These are phyloP conservation scores for Aphelocoma coerulescens DNA, from an alignment of 2,113 vertebrate genomes.

Conservation along the genomic window DNA sequence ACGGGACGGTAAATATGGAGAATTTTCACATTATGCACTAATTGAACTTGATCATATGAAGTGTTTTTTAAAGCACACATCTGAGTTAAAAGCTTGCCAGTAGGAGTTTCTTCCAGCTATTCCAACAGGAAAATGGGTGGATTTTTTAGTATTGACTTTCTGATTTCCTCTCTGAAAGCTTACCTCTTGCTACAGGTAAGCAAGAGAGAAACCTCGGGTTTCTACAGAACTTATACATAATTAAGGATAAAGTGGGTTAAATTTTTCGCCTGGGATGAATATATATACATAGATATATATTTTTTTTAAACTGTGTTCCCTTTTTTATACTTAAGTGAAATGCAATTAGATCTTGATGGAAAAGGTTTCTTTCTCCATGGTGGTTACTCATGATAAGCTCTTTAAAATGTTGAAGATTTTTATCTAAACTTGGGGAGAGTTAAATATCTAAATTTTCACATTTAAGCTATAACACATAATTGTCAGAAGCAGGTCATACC, in stretches of 20 bases:
- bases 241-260: not conserved
- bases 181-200: not conserved
- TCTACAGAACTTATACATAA: not conserved
- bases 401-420: not conserved
- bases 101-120: not conserved
- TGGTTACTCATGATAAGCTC: not conserved
- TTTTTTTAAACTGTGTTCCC: not conserved
- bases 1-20: conserved; percentile 68
- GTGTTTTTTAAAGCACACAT: not conserved
- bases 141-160: not conserved
- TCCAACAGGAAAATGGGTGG: not conserved
- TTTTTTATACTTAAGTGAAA: not conserved
- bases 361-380: not conserved
- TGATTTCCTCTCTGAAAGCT: not conserved
- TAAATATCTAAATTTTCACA: not conserved
- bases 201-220: not conserved
- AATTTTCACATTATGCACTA: not conserved
- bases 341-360: not conserved
- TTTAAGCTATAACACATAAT: not conserved
- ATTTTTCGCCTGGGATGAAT: not conserved
- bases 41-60: not conserved
- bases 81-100: not conserved
- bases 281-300: not conserved
- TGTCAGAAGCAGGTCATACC: not conserved
- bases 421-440: not conserved